Evolutionary conservation across 2,113 vertebrate species (phyloP).

Genomic region (Brachyhypopomus gauderio): DNA sequence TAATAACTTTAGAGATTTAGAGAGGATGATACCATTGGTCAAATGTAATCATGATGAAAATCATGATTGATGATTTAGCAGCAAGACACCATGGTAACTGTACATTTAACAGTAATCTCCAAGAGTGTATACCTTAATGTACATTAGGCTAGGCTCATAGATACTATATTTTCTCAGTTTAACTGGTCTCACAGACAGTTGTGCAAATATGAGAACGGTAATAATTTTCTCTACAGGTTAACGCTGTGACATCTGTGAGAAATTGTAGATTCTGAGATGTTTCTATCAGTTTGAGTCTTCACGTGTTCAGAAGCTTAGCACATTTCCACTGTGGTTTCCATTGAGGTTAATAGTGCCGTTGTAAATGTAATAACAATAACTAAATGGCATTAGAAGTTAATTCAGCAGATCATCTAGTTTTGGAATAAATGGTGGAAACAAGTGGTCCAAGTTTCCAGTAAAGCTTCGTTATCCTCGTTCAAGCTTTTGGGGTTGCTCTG

Average conservation of each 20-base stretch:
- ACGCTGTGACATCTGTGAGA: background rate
- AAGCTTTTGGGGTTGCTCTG: conserved; percentile 13
- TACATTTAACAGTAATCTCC: background rate
- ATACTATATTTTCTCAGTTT: no score
- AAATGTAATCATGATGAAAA: no score
- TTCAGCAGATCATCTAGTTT: background rate
- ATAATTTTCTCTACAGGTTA: no score
- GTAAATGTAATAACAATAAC: background rate
- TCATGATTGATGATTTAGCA: no score
- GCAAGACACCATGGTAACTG: background rate
- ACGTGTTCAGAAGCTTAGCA: background rate
- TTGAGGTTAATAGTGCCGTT: background rate
- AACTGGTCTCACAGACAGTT: no score
- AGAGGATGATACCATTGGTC: no score
- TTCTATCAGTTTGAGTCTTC: background rate
- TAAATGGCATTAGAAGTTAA: background rate
- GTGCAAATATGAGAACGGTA: no score
- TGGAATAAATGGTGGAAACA: conserved; percentile 1
- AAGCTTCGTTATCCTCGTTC: background rate
- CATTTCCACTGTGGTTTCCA: conserved; percentile 12
- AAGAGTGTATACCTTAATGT: background rate
- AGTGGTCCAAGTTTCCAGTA: background rate
- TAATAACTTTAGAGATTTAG: no score
- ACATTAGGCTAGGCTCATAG: no score
- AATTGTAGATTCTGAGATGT: background rate